Base-by-base conservation (phyloP, 1,140 invertebrate species). In the Macrocentrus cingulum region DNA sequence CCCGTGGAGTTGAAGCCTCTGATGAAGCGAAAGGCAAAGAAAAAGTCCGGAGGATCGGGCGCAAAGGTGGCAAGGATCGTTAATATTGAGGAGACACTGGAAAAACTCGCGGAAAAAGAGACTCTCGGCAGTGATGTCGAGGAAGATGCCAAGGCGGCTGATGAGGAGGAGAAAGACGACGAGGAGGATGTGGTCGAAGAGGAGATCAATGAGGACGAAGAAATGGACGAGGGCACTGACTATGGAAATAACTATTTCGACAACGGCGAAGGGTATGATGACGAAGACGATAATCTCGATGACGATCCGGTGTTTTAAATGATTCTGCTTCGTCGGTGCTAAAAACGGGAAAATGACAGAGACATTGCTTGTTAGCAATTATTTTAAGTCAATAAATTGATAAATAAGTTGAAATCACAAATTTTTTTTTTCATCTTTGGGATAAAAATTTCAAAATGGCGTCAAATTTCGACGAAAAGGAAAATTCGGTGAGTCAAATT, bases 181-280 rank as follows among this genome's bases (percentile, higher is more conserved):
- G 64, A 74, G 49, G 72, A 69, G 16, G 29, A 45, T 37, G 32
- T 50, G 1, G 71, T 71, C 23, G 73, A 67, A 0, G 74, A 80
- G 15, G 78, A 82, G 13, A 80, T 83, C 1, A 81, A 83, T 18
- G 44, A 76, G 18, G 85, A 88, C 59, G 84, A 87, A 60, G 86
- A 88, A 68, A 87, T 87, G 84, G 87, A 88, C 63, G 85, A 88
- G 61, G 88, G 86, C 16, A 89, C 87, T n/a, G 87, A 89, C 75
- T 92, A 92, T 77, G 85, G 85, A 1, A 88, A 89, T 66, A 90
- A 86, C 70, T 92, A 92, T 69, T 94, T 93, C 75, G 91, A 94
- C 72, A 92, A 93, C 79, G 91, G 91, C 11, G 91, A 94, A 77
- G 85, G 82, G 20, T 92, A 90, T 74, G 86, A 91, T 66, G 91